Percentiles rank a stretch among this genome's conserved stretches.
phyloP scores from a whole-genome alignment of 2,113 vertebrate genomes.

The Megatriorchis doriae region DNA sequence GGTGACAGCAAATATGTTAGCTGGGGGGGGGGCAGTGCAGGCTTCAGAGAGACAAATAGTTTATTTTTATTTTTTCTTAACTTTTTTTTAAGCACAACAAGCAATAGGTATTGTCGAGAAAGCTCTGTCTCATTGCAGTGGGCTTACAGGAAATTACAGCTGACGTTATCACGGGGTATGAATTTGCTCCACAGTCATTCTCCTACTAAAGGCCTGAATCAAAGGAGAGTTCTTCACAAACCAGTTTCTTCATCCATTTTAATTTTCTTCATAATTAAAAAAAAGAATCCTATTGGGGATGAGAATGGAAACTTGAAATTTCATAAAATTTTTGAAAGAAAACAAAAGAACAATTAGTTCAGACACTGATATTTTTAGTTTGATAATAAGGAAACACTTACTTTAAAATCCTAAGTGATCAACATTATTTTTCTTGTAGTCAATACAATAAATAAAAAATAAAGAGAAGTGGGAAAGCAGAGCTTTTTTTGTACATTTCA shows the following conservation, averaged over 20 bases:
- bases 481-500: background rate
- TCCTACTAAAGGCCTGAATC: background rate
- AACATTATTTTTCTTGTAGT: background rate
- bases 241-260: background rate
- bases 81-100: background rate
- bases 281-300: background rate
- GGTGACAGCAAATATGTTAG: background rate
- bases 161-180: background rate
- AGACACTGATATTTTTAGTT: background rate
- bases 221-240: background rate
- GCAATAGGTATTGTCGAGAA: background rate
- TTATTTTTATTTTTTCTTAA: background rate
- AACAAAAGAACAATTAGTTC: background rate
- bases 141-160: background rate
- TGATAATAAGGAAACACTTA: background rate
- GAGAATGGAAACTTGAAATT: background rate
- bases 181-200: background rate
- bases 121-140: background rate
- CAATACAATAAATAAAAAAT: background rate
- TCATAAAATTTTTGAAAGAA: background rate
- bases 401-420: background rate
- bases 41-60: background rate
- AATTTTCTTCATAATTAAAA: background rate
- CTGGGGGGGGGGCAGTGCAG: accelerated
- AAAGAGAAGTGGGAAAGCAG: background rate